These are phyloP conservation scores for Vulpes lagopus DNA, from an alignment of 2,113 vertebrate species.

Conservation along the genomic window DNA sequence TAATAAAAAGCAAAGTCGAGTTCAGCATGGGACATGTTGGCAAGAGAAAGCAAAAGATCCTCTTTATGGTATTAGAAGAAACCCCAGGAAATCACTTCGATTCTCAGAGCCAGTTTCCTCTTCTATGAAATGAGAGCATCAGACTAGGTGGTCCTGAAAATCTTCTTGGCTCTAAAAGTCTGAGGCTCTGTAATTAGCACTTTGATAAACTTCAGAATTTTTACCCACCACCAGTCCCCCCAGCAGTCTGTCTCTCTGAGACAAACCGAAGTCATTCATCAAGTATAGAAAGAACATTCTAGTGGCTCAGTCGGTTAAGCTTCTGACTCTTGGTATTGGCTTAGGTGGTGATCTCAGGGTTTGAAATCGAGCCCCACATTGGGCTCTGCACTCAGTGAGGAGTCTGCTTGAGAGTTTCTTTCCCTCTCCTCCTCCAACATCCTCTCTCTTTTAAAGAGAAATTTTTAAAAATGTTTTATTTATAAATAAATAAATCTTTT, in stretches of 20 bases:
- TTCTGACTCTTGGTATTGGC: neutral
- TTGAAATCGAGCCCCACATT: neutral
- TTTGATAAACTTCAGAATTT: neutral
- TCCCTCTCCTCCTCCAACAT: neutral
- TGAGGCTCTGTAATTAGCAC: neutral
- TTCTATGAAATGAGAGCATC: neutral
- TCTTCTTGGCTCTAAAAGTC: neutral
- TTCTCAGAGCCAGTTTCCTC: neutral
- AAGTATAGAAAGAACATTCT: neutral
- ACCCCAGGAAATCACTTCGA: neutral
- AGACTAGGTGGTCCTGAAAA: neutral
- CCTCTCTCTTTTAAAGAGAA: neutral
- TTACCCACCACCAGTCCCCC: neutral
- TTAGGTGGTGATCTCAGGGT: neutral
- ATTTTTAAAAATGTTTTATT: too few relatives aligned
- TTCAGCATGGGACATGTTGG: neutral
- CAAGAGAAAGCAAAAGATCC: neutral
- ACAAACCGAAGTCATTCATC: neutral
- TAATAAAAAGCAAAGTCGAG: neutral
- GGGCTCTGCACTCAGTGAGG: neutral
- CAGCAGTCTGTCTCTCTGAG: neutral
- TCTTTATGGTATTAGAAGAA: neutral
- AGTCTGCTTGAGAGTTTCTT: neutral
- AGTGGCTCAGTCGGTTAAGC: neutral
- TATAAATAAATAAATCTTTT: too few relatives aligned